phyloP scores from a whole-genome alignment of 2,797 vertebrate species.

The Ptychobarbus kaznakovi region DNA sequence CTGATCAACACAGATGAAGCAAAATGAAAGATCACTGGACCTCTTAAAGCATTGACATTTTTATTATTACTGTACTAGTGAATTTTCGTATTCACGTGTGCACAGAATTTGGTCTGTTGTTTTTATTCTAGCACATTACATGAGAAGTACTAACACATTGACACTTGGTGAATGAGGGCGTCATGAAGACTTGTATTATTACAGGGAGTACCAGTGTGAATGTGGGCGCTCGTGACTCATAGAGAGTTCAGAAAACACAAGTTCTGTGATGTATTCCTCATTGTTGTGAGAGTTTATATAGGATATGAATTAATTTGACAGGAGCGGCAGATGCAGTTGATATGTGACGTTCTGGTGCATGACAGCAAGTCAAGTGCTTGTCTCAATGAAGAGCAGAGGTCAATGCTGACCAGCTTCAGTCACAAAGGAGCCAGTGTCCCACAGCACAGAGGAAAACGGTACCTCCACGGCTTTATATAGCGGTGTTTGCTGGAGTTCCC shows the following conservation, averaged over 20 bases:
- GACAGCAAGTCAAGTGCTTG: conserved; percentile 73
- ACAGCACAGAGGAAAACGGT: conserved; percentile 68
- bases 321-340: conserved; percentile 81
- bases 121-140: too few relatives aligned
- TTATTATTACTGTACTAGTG: too few relatives aligned
- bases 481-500: not conserved
- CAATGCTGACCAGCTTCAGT: conserved; percentile 73
- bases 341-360: conserved; percentile 78
- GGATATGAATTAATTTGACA: conserved; percentile 54
- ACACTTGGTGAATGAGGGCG: not conserved
- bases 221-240: not conserved
- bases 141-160: not conserved
- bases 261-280: conserved; percentile 9
- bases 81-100: too few relatives aligned
- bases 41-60: too few relatives aligned
- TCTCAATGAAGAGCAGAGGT: conserved; percentile 79
- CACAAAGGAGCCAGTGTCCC: conserved; percentile 65
- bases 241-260: conserved; percentile 6
- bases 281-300: conserved; percentile 4
- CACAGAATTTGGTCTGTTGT: too few relatives aligned
- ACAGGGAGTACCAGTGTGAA: not conserved
- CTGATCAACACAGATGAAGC: too few relatives aligned
- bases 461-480: not conserved
- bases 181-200: too few relatives aligned
- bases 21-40: too few relatives aligned